Evolutionary conservation across 2,888 invertebrate genomes (phyloP), one percentile per base, ranked within the genome.

Genomic region (Aplocera efformata): DNA sequence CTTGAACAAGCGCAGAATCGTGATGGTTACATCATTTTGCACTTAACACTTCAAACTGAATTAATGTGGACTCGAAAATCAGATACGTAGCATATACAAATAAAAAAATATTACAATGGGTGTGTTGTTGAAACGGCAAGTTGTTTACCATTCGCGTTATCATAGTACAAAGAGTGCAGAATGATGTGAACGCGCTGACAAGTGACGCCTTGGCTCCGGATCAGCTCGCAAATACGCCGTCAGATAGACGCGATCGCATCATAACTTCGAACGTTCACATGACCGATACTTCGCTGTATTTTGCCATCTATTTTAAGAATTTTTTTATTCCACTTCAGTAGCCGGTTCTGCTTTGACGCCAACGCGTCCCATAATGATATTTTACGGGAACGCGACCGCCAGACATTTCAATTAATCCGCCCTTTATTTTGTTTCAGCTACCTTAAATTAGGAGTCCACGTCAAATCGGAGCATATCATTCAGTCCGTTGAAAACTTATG

Each of bases 391-490:
- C 42, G 13, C 22, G 48, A 43, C 39, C 45, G 48, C 39, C 41
- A 30, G 42, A 47, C 43, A 48, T 50, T 50, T 42, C 53, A 45
- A 42, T 50, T 72, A 67, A 75, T 53, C 53, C 46, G 32, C 41
- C 32, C 47, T 38, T 48, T 67, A 37, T 72, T 67, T 78, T 82
- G 84, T 88, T 88, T 72, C 88, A 88, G 88, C 72, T 80, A 78
- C 82, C 82, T 68, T 83, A 78, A 75, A 77, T 71, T 72, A 60
- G 73, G 73, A 77, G 63, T 65, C 71, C 67, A 60, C 67, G 49
- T 60, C 63, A 66, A 61, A 70, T 68, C 66, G 79, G 69, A 79
- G 78, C 78, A 80, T 78, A 86, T 78, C 78, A 78, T 69, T 70
- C 63, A 69, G 70, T 76, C 69, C 63, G 73, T 61, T 72, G 67